Base-by-base conservation (phyloP, 2,113 vertebrate genomes). In the Mungos mungo region DNA sequence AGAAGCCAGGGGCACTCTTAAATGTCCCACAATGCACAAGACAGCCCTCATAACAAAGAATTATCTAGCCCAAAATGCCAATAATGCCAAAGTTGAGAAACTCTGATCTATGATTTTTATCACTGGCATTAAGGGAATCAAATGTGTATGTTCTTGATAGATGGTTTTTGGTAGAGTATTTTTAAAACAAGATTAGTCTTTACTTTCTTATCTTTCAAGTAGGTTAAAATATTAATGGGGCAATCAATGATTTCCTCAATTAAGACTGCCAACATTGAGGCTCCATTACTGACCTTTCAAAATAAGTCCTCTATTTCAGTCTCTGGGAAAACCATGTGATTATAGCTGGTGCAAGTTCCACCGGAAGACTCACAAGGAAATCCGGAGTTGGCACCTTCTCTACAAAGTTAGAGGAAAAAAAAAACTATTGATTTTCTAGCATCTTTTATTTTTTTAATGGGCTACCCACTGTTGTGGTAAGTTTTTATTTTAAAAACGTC, bases 171-270 rank as follows among this genome's bases (percentile, higher is more conserved):
- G 68, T 35, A 41, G 71, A 52, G 63, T 74, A 90, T 96, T 96
- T 97, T 90, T 29, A 76, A 96, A 96, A 82, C 52, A 41, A 88
- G 85, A 79, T 82, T 45, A 89, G 77, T 27, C 41, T 91, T 95
- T 74, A 38, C 65, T 92, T 77, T 91, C 35, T 84, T 93, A 92
- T 95, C 81, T 91, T 95, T 92, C 47, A 95, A 57, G 77, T 27
- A 63, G 54, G 94, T 95, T 98, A 97, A 98, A 98, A 98, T 98
- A 98, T 97, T 97, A 97, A 98, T 97, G 92, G 77, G 8, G 79
- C 96, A 93, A 97, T 98, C 97, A 94, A 95, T 98, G 90, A 84
- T 83, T 98, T 95, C 84, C 68, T 96, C 94, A 92, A 29, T 96
- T 92, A 97, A 94, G 63, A 69, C 35, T 94, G 66, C 52, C 21